Evolutionary conservation across 2,888 invertebrate species (phyloP).

Genomic region (Trichacis sp.): DNA sequence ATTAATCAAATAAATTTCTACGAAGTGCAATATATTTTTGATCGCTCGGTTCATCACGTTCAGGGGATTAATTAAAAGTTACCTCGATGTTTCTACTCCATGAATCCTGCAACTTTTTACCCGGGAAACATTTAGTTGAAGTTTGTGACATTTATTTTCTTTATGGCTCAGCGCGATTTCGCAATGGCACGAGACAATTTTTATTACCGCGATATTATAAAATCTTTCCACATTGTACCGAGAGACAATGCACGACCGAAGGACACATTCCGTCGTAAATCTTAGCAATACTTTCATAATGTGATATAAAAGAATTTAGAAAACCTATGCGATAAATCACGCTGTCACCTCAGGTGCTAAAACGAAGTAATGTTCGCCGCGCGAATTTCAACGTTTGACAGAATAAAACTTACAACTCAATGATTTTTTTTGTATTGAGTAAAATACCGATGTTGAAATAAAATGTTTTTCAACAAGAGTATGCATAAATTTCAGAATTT

Average conservation of each 20-base stretch:
- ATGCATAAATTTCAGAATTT: no score
- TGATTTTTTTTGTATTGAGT: no score
- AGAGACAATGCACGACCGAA: slow-evolving; percentile 5
- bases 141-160: slow-evolving; percentile 5
- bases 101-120: not conserved
- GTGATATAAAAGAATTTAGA: slow-evolving; percentile 8
- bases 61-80: slow-evolving; percentile 4
- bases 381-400: not conserved
- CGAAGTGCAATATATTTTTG: no score
- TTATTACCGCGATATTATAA: slow-evolving; percentile 6
- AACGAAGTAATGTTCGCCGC: not conserved
- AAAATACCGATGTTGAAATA: no score
- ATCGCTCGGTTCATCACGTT: not conserved
- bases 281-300: slow-evolving; percentile 8
- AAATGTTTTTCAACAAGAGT: no score
- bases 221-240: not conserved
- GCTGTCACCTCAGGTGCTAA: not conserved
- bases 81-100: not conserved
- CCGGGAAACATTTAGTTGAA: not conserved
- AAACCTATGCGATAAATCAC: not conserved
- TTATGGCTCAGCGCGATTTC: not conserved
- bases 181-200: slow-evolving; percentile 3
- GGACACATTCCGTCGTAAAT: slow-evolving; percentile 12
- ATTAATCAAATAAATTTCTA: no score
- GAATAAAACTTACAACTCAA: no score